Evolutionary conservation across 2,888 invertebrate genomes (phyloP), one percentile per base, ranked within the genome.

Genomic region (Hypsopygia costalis): DNA sequence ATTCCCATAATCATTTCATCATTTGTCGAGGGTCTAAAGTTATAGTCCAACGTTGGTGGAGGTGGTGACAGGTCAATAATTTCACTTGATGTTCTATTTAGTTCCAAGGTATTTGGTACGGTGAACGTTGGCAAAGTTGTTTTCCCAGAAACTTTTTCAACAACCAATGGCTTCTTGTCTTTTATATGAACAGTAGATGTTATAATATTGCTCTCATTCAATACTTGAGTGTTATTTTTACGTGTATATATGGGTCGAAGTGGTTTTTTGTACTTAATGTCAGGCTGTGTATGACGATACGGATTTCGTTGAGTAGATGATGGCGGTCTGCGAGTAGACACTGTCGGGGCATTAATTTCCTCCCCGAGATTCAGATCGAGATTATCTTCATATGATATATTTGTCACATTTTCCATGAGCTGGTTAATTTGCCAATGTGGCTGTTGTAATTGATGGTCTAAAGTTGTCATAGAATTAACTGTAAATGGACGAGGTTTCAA

Each of bases 1-100:
- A 91, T 87, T 0, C 90, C 90, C 86, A 90, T 85, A n/a, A 91
- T 89, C 63, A 73, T 77, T 43, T 89, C 89, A 65, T 86, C 81
- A 48, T 80, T 81, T 6, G 73, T 78, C 7, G 86, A 76, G 8
- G 87, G 80, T 40, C 81, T 86, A 35, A 82, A 85, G 45, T 68
- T 85, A 42, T 81, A 82, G 50, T 85, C 81, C 49, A 78, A 59
- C 1, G 80, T 81, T 5, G 83, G 86, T 5, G 88, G 88, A n/a
- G 89, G 89, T 8, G 89, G 89, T 21, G 89, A 88, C n/a, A 89
- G 67, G 47, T 89, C 81, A 48, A 88, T 72, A 6, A 89, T 89
- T 40, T 89, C 85, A 54, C 70, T 81, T 0, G 79, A 74, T 5
- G 82, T 69, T 39, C 60, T 66, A 48, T 86, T 83, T 1, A 65